Conservation (phyloP, 2,113 vertebrate genomes). For the Cochlearius cochlearius region DNA sequence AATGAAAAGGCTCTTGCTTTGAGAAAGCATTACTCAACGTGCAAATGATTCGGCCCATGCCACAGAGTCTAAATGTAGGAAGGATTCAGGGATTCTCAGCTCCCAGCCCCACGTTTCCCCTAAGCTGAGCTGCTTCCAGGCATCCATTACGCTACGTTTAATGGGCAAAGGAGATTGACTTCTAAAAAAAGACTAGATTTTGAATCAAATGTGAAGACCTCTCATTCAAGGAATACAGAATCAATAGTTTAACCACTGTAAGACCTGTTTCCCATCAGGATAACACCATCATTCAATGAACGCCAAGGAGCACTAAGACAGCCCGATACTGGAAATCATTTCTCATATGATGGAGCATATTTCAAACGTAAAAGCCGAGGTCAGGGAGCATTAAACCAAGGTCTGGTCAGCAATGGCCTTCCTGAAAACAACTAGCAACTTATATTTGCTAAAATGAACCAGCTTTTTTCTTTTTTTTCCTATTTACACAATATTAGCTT, state of each 20-base stretch:
- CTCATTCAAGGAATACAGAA: not conserved
- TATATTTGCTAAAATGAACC: not conserved
- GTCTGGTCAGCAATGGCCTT: not conserved
- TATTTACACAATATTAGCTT: not conserved
- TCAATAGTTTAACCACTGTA: not conserved
- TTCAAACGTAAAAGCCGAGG: not conserved
- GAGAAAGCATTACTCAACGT: not conserved
- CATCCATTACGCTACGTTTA: rapidly evolving
- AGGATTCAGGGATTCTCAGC: not conserved
- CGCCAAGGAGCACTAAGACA: not conserved
- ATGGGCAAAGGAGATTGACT: not conserved
- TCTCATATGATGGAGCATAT: rapidly evolving
- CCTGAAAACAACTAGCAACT: not conserved
- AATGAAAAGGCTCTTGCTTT: not conserved
- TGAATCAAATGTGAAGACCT: not conserved
- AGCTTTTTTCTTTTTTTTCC: not conserved
- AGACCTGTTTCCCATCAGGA: not conserved
- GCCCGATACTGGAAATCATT: not conserved
- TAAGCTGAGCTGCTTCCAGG: not conserved
- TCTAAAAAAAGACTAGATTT: not conserved
- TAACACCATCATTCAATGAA: not conserved
- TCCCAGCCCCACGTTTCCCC: not conserved
- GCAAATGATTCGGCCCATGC: not conserved
- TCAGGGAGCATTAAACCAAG: not conserved
- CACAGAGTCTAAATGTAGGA: not conserved